phyloP scores from a whole-genome alignment of 1,140 invertebrate species.

The Lasaia peninsularis region DNA sequence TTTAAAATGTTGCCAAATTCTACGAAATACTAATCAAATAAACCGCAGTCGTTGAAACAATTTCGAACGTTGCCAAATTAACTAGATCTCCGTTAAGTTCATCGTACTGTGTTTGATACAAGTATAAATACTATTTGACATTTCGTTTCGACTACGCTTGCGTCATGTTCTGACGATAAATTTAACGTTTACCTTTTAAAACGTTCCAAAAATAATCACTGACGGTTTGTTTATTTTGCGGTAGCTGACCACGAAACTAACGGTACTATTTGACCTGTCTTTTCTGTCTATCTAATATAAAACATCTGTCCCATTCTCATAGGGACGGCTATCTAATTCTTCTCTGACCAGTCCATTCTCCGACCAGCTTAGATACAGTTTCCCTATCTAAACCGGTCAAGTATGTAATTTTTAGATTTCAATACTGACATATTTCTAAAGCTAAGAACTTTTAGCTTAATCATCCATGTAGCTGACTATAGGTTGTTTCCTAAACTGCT shows the following conservation, averaged over 20 bases:
- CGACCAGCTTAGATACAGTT: no score
- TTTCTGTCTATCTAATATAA: no score
- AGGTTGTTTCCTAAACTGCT: no score
- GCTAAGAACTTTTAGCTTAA: no score
- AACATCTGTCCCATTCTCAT: no score
- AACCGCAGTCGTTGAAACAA: slow-evolving; percentile 4
- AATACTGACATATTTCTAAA: no score
- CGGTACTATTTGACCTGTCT: no score
- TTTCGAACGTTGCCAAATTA: slow-evolving; percentile 22
- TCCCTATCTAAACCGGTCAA: no score
- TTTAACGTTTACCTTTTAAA: slow-evolving; percentile 24
- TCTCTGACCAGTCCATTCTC: no score
- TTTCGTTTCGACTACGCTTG: slow-evolving; percentile 31
- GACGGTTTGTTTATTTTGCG: not conserved
- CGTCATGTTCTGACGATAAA: slow-evolving; percentile 26
- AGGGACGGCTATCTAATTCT: no score
- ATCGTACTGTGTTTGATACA: slow-evolving; percentile 36
- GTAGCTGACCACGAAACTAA: not conserved
- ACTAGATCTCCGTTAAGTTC: slow-evolving; percentile 35
- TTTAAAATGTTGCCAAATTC: not conserved
- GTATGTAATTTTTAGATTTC: no score
- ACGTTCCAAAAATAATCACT: slow-evolving; percentile 5
- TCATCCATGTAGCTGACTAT: no score
- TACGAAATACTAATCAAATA: slow-evolving; percentile 1
- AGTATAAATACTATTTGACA: slow-evolving; percentile 49